Base-by-base conservation (phyloP, 2,113 vertebrate genomes). In the Myotis lucifugus region DNA sequence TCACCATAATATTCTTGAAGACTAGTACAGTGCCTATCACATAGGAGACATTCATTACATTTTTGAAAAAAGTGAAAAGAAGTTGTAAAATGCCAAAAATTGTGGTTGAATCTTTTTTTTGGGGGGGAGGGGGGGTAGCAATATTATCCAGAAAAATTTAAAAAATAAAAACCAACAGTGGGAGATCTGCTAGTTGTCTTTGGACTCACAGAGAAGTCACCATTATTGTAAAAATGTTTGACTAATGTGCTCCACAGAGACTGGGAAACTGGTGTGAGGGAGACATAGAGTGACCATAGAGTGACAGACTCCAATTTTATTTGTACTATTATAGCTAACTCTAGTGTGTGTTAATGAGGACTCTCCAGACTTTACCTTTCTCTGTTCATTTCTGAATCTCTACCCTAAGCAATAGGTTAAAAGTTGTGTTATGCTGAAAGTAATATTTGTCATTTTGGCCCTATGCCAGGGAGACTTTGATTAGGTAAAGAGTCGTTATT, bases 161-260 rank as follows among this genome's bases (percentile, higher is more conserved):
- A 70, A 69, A 50, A 37, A 61, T 3, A 27, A 61, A 56, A 27
- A 61, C 56, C 19, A 59, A 25, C 56, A 70, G 10, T 29, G 17
- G 32, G 73, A 76, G n/a, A 37, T 42, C 23, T 90, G 29, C 40
- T 64, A 52, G 34, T 19, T 92, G 79, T 7, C 66, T 84, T 90
- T 14, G 19, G 64, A 76, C 1, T 6, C 19, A 40, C 34, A 81
- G 12, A 91, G 6, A 77, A 29, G 17, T 77, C 42, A 3, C 3
- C 6, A 25, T 93, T 64, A 18, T 34, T 76, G 5, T 87, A 59
- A 79, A 96, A 92, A 48, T 85, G 27, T 66, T 89, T 87, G 42
- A 67, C 61, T 96, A 81, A 88, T 40, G 42, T 15, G 7, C 6
- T 69, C 67, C 73, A 78, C 3, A 69, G 54, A 90, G 27, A 73